A percentile compares a stretch with the other conserved stretches of the same genome.
Conservation (phyloP, 2,888 invertebrate species). For the Cantharis lateralis region DNA sequence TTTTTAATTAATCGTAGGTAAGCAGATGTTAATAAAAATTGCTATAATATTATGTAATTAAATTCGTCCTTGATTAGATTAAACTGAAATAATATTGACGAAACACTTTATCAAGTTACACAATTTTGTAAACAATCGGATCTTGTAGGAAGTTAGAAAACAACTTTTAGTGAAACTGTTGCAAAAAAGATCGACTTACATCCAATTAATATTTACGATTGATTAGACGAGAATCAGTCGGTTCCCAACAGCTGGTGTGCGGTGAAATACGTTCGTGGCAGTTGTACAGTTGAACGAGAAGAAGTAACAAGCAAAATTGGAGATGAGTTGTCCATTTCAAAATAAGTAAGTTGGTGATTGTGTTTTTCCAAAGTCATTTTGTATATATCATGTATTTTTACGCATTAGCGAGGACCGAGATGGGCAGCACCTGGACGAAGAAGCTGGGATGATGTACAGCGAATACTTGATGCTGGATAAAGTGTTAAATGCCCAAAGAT, state of each 20-base stretch:
- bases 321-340: constrained; percentile 47
- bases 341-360: constrained; percentile 36
- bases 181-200: neutral
- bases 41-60: neutral
- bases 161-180: neutral
- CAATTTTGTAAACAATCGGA: neutral
- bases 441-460: constrained; percentile 84
- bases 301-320: constrained; percentile 34
- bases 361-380: neutral
- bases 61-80: neutral
- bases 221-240: neutral
- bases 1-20: too few relatives aligned
- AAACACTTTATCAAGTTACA: neutral
- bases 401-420: constrained; percentile 49
- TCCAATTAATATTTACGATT: neutral
- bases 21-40: too few relatives aligned
- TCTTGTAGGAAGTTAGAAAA: neutral
- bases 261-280: constrained; percentile 12
- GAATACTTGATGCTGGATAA: constrained; percentile 92
- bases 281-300: constrained; percentile 38
- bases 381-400: neutral
- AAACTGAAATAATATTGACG: neutral
- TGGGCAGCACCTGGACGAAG: constrained; percentile 66
- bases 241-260: neutral
- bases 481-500: constrained; percentile 77